These are phyloP conservation scores for Delia radicum DNA, from an alignment of 1,140 invertebrate species.

Conservation along the genomic window DNA sequence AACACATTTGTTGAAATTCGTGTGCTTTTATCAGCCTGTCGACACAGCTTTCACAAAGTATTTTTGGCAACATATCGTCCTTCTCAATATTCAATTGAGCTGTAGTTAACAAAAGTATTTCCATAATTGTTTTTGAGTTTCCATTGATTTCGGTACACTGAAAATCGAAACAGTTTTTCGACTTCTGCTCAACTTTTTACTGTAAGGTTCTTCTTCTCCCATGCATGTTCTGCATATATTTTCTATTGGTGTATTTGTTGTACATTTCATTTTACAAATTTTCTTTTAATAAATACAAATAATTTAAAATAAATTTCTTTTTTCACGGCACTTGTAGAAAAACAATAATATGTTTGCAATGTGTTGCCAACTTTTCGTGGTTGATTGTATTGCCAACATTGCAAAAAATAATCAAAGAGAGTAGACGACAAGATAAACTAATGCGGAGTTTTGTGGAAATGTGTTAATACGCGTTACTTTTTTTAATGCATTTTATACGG, in stretches of 20 bases:
- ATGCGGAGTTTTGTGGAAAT: no score
- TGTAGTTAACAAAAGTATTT: constrained; percentile 2
- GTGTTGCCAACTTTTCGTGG: background rate
- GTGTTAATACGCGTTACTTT: no score
- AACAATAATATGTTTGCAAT: background rate
- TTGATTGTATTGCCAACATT: no score
- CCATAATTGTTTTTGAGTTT: background rate
- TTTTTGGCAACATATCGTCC: constrained; percentile 2
- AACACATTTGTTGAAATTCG: constrained; percentile 24
- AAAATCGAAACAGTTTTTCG: background rate
- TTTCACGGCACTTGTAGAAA: background rate
- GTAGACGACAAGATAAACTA: no score
- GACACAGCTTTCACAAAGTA: constrained; percentile 8
- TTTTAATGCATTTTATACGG: no score
- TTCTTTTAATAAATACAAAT: no score
- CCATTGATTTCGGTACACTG: background rate
- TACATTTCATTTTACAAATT: background rate
- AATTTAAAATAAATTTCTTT: no score
- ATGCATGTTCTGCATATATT: background rate
- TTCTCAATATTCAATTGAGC: background rate
- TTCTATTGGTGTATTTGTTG: background rate
- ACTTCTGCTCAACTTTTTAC: background rate
- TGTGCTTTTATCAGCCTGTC: constrained; percentile 6
- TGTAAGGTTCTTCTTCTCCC: background rate
- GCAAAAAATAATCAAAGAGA: no score